Percentiles rank a stretch among this genome's conserved stretches.
Evolutionary conservation across 2,113 vertebrate genomes (phyloP).

Genomic region (Telmatochromis sp.): DNA sequence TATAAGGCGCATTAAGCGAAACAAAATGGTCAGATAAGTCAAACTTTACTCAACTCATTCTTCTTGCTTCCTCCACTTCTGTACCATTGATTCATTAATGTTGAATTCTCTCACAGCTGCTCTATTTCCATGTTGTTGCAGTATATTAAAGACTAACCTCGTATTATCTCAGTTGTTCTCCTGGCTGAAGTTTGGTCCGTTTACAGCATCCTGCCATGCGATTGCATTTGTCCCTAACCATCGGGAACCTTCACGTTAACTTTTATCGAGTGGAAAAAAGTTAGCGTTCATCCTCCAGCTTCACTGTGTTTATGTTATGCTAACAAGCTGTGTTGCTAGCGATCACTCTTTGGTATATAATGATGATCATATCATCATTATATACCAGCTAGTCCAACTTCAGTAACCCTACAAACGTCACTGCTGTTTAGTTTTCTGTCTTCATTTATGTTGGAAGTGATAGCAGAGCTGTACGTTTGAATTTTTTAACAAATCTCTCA

Average conservation of each 20-base stretch:
- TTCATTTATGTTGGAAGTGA: neutral
- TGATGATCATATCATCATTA: accelerated
- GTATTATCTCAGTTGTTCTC: neutral
- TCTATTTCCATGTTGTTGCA: neutral
- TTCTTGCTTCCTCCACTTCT: neutral
- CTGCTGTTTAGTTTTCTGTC: neutral
- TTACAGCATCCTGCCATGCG: accelerated
- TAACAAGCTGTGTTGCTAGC: neutral
- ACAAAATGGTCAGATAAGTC: neutral
- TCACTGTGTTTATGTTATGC: neutral
- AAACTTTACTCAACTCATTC: neutral
- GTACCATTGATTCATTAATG: accelerated
- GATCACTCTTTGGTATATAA: neutral
- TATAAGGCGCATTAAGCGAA: neutral
- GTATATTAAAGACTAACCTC: accelerated
- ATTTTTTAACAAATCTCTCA: neutral
- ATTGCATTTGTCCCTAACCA: accelerated
- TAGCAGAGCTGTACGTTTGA: neutral
- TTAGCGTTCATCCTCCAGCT: neutral
- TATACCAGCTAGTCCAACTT: accelerated
- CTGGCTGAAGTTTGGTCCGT: accelerated
- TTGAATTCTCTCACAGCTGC: neutral
- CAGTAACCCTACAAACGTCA: neutral
- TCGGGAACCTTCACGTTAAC: accelerated
- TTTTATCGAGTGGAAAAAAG: neutral